Percentiles rank a stretch among this genome's conserved stretches.
These are phyloP conservation scores for Berghia stephanieae DNA, from an alignment of 1,140 invertebrate genomes.

Conservation along the genomic window DNA sequence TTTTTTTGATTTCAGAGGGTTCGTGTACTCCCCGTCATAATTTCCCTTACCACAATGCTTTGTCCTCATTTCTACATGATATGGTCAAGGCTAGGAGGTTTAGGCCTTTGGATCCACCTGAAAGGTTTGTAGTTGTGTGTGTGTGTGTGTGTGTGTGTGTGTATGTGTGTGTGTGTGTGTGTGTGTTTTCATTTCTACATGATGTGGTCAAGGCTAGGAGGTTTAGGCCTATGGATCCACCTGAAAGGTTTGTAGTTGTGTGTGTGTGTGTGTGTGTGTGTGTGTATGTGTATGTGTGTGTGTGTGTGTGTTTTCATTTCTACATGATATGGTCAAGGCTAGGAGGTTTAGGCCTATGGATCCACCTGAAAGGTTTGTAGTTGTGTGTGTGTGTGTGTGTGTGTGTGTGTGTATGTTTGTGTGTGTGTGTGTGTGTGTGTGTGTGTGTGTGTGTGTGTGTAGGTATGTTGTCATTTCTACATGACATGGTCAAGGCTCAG, in stretches of 20 bases:
- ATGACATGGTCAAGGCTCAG: neutral
- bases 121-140: conserved; percentile 4
- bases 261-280: neutral
- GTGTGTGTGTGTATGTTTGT: too few species aligned
- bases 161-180: neutral
- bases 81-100: neutral
- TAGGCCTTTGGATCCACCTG: conserved; percentile 14
- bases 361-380: too few species aligned
- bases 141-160: neutral
- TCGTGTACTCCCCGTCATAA: conserved; percentile 13
- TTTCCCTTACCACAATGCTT: conserved; percentile 13
- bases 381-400: too few species aligned
- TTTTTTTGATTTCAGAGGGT: neutral
- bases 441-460: too few species aligned
- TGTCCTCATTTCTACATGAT: neutral
- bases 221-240: too few species aligned
- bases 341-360: too few species aligned
- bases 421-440: too few species aligned
- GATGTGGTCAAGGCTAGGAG: too few species aligned
- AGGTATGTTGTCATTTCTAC: neutral
- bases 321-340: too few species aligned
- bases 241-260: too few species aligned
- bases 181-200: too few species aligned
- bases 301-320: too few species aligned
- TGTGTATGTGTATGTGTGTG: neutral